phyloP scores from a whole-genome alignment of 2,113 vertebrate genomes.

The Zingel zingel region DNA sequence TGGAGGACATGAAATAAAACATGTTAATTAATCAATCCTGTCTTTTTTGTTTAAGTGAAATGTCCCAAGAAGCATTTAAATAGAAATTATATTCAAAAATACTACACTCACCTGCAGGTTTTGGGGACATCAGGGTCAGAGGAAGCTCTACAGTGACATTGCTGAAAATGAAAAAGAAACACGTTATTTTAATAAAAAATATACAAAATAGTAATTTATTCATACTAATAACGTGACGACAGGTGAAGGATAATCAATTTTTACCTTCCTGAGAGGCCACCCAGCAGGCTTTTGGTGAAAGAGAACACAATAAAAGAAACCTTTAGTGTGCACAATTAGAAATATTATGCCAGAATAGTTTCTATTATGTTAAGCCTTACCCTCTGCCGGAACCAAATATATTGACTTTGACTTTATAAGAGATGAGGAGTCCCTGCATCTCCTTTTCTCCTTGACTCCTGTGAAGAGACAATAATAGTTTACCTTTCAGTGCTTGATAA shows the following conservation, averaged over 20 bases:
- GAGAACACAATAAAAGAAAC: constrained; percentile 31
- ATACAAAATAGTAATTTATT: neutral
- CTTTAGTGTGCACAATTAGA: constrained; percentile 10
- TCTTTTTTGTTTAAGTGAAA: neutral
- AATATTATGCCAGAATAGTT: neutral
- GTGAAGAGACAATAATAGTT: constrained; percentile 62
- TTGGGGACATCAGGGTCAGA: constrained; percentile 90
- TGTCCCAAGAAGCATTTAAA: constrained; percentile 9
- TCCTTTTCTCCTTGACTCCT: constrained; percentile 90
- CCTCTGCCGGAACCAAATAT: constrained; percentile 87
- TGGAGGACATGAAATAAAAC: neutral
- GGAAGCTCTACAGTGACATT: constrained; percentile 89
- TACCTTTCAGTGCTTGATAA: constrained; percentile 41
- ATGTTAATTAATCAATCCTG: neutral
- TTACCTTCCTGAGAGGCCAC: constrained; percentile 91
- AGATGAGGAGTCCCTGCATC: constrained; percentile 89
- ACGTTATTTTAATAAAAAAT: neutral
- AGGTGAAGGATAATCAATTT: neutral
- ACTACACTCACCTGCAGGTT: constrained; percentile 82
- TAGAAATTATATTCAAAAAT: neutral
- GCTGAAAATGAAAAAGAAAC: constrained; percentile 69
- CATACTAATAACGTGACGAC: neutral
- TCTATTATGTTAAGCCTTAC: constrained; percentile 57
- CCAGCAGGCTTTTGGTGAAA: constrained; percentile 85
- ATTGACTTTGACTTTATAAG: constrained; percentile 92